Conservation (phyloP, 2,797 vertebrate genomes). For the Otolemur crassicaudatus region DNA sequence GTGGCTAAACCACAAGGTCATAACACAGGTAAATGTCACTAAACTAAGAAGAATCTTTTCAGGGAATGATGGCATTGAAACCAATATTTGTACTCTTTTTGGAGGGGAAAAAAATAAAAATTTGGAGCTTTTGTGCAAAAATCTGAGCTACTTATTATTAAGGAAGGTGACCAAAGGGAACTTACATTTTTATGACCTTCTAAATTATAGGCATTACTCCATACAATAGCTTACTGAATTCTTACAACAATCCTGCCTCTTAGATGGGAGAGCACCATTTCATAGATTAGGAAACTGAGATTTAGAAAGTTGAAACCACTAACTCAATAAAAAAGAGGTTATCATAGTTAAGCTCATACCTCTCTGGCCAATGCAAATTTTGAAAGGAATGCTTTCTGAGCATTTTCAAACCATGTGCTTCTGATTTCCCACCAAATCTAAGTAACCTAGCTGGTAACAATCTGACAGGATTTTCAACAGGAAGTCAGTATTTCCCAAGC, state of each 20-base stretch:
- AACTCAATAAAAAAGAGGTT: not conserved
- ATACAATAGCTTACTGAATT: rapidly evolving
- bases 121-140: not conserved
- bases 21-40: rapidly evolving
- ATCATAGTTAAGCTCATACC: not conserved
- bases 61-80: not conserved
- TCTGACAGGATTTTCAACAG: not conserved
- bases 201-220: too few species aligned
- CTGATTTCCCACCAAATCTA: not conserved
- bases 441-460: not conserved
- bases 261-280: not conserved
- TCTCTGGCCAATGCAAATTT: not conserved
- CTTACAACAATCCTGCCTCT: too few species aligned
- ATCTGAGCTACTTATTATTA: not conserved
- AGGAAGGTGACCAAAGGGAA: not conserved
- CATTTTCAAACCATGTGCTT: not conserved
- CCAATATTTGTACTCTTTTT: not conserved
- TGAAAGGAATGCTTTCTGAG: not conserved
- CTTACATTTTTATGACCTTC: not conserved
- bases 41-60: not conserved
- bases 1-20: too few species aligned
- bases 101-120: not conserved
- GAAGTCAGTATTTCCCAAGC: not conserved
- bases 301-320: not conserved
- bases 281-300: not conserved